These are phyloP conservation scores for Embidobia sp. DNA, from an alignment of 2,888 invertebrate species.

Conservation along the genomic window DNA sequence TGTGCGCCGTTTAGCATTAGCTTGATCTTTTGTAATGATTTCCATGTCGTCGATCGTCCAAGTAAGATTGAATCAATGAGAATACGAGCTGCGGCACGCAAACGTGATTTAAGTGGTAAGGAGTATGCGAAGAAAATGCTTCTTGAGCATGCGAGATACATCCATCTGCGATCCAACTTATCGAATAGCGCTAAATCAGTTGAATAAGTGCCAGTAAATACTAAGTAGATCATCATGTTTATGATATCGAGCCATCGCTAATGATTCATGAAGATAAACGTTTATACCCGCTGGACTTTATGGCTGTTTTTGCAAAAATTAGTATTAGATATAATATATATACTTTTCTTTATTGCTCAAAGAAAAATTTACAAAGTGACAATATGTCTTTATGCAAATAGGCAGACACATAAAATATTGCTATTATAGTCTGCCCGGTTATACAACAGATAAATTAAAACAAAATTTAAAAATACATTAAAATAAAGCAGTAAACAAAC, in stretches of 20 bases:
- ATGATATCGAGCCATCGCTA: slow-evolving; percentile 35
- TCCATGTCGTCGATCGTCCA: slow-evolving; percentile 66
- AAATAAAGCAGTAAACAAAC: too few relatives aligned
- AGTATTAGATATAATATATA: too few relatives aligned
- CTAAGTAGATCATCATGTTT: slow-evolving; percentile 56
- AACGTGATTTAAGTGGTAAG: slow-evolving; percentile 64
- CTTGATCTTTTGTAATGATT: slow-evolving; percentile 66
- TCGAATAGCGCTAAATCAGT: slow-evolving; percentile 51
- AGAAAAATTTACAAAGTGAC: too few relatives aligned
- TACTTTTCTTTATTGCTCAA: too few relatives aligned
- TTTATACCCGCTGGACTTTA: slow-evolving; percentile 7
- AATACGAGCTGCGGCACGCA: slow-evolving; percentile 66
- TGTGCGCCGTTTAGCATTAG: slow-evolving; percentile 66
- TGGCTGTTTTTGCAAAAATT: too few relatives aligned
- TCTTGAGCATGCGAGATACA: slow-evolving; percentile 64
- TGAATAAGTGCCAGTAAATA: slow-evolving; percentile 44
- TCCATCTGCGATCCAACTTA: slow-evolving; percentile 61
- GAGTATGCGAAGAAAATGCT: slow-evolving; percentile 63
- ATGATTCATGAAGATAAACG: slow-evolving; percentile 38
- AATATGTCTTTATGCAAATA: too few relatives aligned
- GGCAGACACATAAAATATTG: too few relatives aligned
- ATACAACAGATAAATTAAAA: too few relatives aligned
- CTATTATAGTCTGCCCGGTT: too few relatives aligned
- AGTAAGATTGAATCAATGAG: slow-evolving; percentile 66
- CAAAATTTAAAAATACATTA: too few relatives aligned